Percentiles rank a stretch among this genome's conserved stretches.
Evolutionary conservation across 2,797 vertebrate genomes (phyloP).

Genomic region (Scyliorhinus canicula): DNA sequence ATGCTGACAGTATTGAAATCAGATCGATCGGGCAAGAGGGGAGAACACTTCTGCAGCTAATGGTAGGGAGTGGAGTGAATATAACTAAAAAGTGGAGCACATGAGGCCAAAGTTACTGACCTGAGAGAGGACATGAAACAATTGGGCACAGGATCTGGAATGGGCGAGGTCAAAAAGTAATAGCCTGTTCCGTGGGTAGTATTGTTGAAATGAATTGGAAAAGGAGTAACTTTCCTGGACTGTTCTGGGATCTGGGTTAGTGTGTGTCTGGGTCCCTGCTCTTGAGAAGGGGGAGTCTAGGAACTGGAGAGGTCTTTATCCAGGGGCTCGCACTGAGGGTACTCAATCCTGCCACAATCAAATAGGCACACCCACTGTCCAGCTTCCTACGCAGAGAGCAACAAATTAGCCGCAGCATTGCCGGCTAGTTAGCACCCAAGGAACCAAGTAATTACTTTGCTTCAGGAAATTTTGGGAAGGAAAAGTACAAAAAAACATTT

Average conservation of each 20-base stretch:
- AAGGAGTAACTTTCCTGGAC: neutral
- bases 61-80: neutral
- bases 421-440: too few species aligned
- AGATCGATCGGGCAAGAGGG: conserved; percentile 18
- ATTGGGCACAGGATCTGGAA: neutral
- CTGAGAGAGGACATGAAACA: neutral
- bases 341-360: neutral
- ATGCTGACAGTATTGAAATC: conserved; percentile 29
- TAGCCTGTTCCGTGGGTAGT: neutral
- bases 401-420: neutral
- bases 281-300: neutral
- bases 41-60: conserved; percentile 9
- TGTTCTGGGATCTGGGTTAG: neutral
- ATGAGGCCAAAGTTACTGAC: neutral
- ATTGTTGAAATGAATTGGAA: neutral
- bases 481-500: neutral
- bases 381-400: neutral
- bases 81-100: neutral
- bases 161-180: neutral
- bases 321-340: neutral
- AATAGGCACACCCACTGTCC: neutral
- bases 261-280: neutral
- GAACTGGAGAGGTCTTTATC: neutral
- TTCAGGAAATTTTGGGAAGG: neutral
- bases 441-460: neutral